phyloP scores from a whole-genome alignment of 2,888 invertebrate species.

The Trachelus tabidus region DNA sequence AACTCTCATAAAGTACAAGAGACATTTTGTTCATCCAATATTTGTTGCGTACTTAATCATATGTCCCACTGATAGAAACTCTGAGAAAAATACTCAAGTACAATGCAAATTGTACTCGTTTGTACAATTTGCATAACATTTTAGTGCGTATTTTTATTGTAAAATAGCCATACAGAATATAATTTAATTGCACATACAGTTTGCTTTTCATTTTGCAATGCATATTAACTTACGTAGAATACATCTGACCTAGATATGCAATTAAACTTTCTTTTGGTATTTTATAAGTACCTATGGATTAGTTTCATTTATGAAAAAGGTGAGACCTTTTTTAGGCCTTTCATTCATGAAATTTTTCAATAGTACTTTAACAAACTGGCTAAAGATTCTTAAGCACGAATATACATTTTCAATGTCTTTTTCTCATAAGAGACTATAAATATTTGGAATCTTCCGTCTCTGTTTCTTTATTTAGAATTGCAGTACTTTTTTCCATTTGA shows the following conservation, averaged over 20 bases:
- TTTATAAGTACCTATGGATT: neutral
- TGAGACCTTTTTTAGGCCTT: neutral
- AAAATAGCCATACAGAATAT: neutral
- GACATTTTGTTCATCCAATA: neutral
- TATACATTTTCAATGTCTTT: too few species aligned
- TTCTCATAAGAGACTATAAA: too few species aligned
- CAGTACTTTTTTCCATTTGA: neutral
- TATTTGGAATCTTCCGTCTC: too few species aligned
- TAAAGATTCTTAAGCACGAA: too few species aligned
- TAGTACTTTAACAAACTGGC: neutral
- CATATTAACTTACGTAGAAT: slow-evolving; percentile 6
- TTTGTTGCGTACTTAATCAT: neutral
- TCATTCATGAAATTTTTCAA: neutral
- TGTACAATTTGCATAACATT: neutral
- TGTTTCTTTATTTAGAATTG: neutral
- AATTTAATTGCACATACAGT: neutral
- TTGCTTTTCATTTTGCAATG: neutral
- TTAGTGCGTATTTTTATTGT: neutral
- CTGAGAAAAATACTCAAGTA: neutral
- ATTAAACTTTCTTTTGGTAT: neutral
- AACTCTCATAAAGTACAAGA: neutral
- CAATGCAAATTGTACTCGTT: neutral
- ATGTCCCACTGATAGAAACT: neutral
- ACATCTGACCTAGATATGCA: slow-evolving; percentile 2
- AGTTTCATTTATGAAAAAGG: neutral